A percentile compares a stretch with the other conserved stretches of the same genome.
Conservation (phyloP, 2,797 vertebrate genomes). For the Eutrigla gurnardus region DNA sequence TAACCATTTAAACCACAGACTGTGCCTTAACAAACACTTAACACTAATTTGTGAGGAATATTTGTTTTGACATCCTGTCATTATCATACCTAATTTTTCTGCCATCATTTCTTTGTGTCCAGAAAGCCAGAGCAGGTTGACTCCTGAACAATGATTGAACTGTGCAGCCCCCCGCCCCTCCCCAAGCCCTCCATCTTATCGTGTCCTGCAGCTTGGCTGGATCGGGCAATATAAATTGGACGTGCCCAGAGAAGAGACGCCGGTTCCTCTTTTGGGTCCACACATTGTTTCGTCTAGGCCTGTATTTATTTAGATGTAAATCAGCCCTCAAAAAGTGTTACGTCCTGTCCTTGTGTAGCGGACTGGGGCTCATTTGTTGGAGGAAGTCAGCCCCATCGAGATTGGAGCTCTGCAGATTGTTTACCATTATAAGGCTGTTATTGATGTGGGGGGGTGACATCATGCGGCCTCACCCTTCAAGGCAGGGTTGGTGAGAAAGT, state of each 20-base stretch:
- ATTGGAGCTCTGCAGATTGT: slow-evolving; percentile 86
- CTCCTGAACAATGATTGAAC: slow-evolving; percentile 64
- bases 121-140: slow-evolving; percentile 45
- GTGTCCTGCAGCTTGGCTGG: slow-evolving; percentile 87
- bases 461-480: slow-evolving; percentile 73
- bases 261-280: slow-evolving; percentile 85
- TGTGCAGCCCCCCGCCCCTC: slow-evolving; percentile 57
- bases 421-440: slow-evolving; percentile 76
- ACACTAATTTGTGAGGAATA: background rate
- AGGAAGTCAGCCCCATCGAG: slow-evolving; percentile 87
- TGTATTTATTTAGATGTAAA: slow-evolving; percentile 96
- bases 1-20: background rate
- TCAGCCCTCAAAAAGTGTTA: slow-evolving; percentile 91
- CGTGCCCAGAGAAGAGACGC: slow-evolving; percentile 83
- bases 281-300: slow-evolving; percentile 92
- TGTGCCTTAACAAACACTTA: background rate
- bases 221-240: slow-evolving; percentile 85
- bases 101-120: slow-evolving; percentile 40
- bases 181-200: slow-evolving; percentile 86
- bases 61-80: background rate
- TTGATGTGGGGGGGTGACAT: slow-evolving; percentile 79
- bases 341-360: slow-evolving; percentile 91
- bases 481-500: slow-evolving; percentile 72
- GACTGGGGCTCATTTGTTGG: slow-evolving; percentile 72
- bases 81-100: slow-evolving; percentile 35